These are phyloP conservation scores for Bombus vancouverensis DNA, from an alignment of 1,140 invertebrate genomes.

Conservation along the genomic window DNA sequence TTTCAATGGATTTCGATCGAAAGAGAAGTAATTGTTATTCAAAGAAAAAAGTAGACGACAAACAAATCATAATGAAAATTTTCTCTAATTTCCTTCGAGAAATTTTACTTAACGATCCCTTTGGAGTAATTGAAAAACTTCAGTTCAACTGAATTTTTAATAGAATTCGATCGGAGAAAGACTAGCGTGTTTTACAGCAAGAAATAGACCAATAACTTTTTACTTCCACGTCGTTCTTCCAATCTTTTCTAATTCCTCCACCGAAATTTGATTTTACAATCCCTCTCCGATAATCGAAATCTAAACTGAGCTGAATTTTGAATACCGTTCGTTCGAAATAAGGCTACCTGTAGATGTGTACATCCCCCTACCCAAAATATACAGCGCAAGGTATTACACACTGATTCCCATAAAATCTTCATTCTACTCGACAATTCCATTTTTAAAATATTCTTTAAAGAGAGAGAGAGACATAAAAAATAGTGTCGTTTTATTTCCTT, in stretches of 20 bases:
- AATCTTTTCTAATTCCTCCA: neutral
- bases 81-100: no score
- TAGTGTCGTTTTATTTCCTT: neutral
- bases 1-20: neutral
- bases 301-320: neutral
- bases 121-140: no score
- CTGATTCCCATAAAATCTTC: neutral
- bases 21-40: neutral
- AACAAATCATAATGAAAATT: no score
- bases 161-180: no score
- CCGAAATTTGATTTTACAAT: neutral
- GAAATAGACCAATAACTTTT: neutral
- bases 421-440: neutral
- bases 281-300: no score
- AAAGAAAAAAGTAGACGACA: no score
- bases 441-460: neutral
- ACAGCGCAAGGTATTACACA: no score
- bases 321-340: neutral
- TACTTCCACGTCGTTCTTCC: neutral
- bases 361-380: no score
- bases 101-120: no score
- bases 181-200: no score
- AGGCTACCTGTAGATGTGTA: neutral
- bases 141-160: no score
- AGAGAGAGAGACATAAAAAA: no score